Conservation (phyloP, 1,140 invertebrate species). For the Anastrepha ludens region DNA sequence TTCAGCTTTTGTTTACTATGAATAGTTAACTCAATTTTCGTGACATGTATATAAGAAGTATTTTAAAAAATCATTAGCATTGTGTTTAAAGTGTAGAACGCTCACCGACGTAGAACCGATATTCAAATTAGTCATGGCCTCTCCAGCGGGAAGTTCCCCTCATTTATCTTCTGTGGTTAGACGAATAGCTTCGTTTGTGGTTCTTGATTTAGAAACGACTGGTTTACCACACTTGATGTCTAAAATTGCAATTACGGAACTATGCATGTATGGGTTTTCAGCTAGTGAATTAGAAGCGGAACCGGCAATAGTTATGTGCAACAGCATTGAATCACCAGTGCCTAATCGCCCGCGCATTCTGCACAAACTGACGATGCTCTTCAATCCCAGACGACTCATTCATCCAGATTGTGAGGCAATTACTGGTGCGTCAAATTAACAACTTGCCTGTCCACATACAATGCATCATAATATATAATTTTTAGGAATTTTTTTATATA, state of each 20-base stretch:
- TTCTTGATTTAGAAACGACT: slow-evolving; percentile 66
- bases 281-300: background rate
- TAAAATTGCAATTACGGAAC: slow-evolving; percentile 63
- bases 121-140: background rate
- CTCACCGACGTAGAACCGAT: too few relatives aligned
- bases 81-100: too few relatives aligned
- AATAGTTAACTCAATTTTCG: too few relatives aligned
- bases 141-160: background rate
- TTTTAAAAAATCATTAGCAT: too few relatives aligned
- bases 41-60: too few relatives aligned
- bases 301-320: background rate
- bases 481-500: background rate
- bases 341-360: slow-evolving; percentile 75
- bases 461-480: slow-evolving; percentile 55
- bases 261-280: slow-evolving; percentile 66
- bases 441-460: too few relatives aligned
- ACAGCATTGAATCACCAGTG: background rate
- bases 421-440: slow-evolving; percentile 74
- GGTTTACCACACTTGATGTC: slow-evolving; percentile 64
- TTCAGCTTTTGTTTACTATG: too few relatives aligned
- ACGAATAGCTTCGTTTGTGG: slow-evolving; percentile 62
- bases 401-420: slow-evolving; percentile 71
- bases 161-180: background rate
- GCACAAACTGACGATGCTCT: slow-evolving; percentile 79
- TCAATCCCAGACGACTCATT: slow-evolving; percentile 78